These are phyloP conservation scores for Eurystomus glaucurus DNA, from an alignment of 2,797 vertebrate genomes.

Conservation along the genomic window DNA sequence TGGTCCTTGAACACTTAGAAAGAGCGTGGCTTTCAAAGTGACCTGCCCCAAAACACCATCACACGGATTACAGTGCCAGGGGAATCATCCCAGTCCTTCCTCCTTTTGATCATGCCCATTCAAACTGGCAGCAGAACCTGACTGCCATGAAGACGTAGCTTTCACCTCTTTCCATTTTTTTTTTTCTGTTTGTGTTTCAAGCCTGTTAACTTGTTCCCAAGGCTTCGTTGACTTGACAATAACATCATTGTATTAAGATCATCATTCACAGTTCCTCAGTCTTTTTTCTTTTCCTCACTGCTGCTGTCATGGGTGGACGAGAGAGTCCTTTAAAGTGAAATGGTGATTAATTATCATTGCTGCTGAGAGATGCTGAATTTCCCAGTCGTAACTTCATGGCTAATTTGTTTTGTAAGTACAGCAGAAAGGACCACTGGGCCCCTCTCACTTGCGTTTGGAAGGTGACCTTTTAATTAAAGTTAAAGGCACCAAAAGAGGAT, in stretches of 20 bases:
- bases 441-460: background rate
- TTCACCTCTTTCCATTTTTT: background rate
- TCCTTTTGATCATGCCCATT: background rate
- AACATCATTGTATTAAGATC: background rate
- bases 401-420: background rate
- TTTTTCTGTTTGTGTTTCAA: background rate
- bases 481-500: conserved; percentile 16
- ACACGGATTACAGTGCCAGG: background rate
- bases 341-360: background rate
- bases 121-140: background rate
- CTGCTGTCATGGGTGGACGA: background rate
- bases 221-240: background rate
- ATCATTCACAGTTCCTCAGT: background rate
- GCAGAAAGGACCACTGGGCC: background rate
- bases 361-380: background rate
- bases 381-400: background rate
- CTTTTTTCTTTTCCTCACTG: background rate
- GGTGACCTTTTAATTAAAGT: conserved; percentile 6
- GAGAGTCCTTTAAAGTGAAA: background rate
- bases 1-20: background rate
- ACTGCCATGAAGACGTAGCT: background rate
- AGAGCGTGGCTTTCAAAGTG: background rate
- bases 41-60: rapidly evolving
- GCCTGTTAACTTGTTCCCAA: background rate
- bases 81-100: background rate